Evolutionary conservation across 2,888 invertebrate species (phyloP).

Genomic region (Melanophora roralis): DNA sequence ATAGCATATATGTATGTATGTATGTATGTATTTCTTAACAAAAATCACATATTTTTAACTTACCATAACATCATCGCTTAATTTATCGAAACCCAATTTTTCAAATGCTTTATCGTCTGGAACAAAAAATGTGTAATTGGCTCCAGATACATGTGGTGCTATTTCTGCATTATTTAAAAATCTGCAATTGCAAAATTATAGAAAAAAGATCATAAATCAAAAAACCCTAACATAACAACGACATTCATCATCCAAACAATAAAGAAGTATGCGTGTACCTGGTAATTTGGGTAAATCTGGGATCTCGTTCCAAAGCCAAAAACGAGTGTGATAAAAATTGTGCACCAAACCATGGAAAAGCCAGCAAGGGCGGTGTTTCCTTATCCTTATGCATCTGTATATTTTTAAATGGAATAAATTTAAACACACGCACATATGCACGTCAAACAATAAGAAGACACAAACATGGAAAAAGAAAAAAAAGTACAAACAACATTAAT

Average conservation of each 20-base stretch:
- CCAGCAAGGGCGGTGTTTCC: slow-evolving; percentile 82
- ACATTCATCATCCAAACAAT: slow-evolving; percentile 9
- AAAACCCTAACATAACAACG: slow-evolving; percentile 2
- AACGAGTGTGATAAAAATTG: slow-evolving; percentile 82
- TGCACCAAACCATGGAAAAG: slow-evolving; percentile 82
- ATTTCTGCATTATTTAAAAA: slow-evolving; percentile 82
- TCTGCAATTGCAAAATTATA: slow-evolving; percentile 67
- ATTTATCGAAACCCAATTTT: slow-evolving; percentile 79
- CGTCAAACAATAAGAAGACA: neutral
- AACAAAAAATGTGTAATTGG: slow-evolving; percentile 84
- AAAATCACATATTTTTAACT: slow-evolving; percentile 38
- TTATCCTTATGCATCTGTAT: slow-evolving; percentile 80
- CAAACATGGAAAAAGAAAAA: slow-evolving; percentile 1
- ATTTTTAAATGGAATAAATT: neutral
- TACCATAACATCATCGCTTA: slow-evolving; percentile 79
- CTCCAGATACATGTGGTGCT: slow-evolving; percentile 81
- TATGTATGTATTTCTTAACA: too few relatives aligned
- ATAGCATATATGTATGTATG: too few relatives aligned
- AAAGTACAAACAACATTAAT: slow-evolving; percentile 33
- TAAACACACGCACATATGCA: neutral
- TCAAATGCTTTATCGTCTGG: slow-evolving; percentile 83
- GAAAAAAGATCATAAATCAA: slow-evolving; percentile 34
- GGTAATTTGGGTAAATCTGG: slow-evolving; percentile 80
- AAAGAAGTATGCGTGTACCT: slow-evolving; percentile 67
- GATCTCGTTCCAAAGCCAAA: slow-evolving; percentile 80